Base-by-base conservation (phyloP, 2,888 invertebrate genomes). In the Sthenelais limicola region DNA sequence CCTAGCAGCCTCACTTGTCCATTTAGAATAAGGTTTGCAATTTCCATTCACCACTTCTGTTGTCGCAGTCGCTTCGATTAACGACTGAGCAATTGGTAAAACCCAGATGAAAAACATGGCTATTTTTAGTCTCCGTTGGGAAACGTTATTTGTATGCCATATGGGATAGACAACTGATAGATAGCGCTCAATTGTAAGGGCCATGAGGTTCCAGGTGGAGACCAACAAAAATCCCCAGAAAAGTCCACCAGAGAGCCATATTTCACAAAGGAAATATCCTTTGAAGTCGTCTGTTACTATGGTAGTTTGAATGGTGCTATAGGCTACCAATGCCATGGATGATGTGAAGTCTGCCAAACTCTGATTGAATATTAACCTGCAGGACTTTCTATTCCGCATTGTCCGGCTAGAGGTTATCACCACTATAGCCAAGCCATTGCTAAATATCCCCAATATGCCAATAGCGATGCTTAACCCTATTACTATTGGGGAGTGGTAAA, bases 201-300 rank as follows among this genome's bases (percentile, higher is more conserved):
- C 62, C 62, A 62, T 62, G 26, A 62, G 62, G 62, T 62, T 62
- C 62, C 62, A 62, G 2, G 62, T 62, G 2, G 38, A 38, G n/a
- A 62, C 62, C 35, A 62, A 24, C 1, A 62, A 3, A 1, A 62
- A 1, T 2, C 62, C 62, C 62, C 62, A 62, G 62, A 62, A 62
- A 21, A 62, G n/a, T 12, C 62, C 62, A 15, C 62, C 62, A 3
- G 62, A 62, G 38, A 62, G 33, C 62, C 62, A 62, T 43, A 62
- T 43, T 28, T 62, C 62, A 62, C 62, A 62, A 12, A 62, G 26
- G 3, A 62, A 26, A 24, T 43, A 24, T 4, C 24, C 28, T 43
- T 43, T 38, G 24, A 38, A 24, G 38, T 15, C 21, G 35, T 62
- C 24, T n/a, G 15, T 24, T 18, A 38, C 12, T 21, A 43, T 26